Percentiles rank a stretch among this genome's conserved stretches.
Evolutionary conservation across 2,113 vertebrate species (phyloP).

Genomic region (mouse (Mus musculus)): DNA sequence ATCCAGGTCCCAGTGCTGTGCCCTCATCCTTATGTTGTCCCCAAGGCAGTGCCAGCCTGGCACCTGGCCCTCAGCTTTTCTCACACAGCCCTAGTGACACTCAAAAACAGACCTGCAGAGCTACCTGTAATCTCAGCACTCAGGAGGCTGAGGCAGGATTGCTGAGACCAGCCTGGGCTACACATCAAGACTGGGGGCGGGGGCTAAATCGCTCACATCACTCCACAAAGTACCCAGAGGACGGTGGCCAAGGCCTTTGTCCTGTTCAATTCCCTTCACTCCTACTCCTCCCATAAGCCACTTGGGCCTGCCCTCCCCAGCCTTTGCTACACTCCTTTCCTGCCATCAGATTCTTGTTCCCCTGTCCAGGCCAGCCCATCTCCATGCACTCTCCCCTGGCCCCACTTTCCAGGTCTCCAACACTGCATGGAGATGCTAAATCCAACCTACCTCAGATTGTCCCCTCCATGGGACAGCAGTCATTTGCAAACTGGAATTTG

Average conservation of each 20-base stretch:
- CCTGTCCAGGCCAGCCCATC: neutral
- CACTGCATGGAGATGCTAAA: neutral
- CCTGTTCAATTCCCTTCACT: neutral
- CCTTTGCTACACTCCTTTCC: too few species aligned
- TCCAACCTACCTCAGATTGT: neutral
- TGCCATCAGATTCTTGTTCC: neutral
- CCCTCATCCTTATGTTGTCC: too few species aligned
- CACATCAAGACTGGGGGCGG: neutral
- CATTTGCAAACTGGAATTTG: neutral
- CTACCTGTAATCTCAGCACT: neutral
- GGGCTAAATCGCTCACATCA: neutral
- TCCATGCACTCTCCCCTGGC: neutral
- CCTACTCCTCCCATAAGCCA: neutral
- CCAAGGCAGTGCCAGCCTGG: fast-evolving
- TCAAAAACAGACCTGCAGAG: neutral
- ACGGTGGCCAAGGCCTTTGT: neutral
- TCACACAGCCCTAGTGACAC: neutral
- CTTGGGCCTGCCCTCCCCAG: neutral
- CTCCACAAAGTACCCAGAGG: neutral
- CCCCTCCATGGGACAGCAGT: neutral
- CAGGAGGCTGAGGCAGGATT: neutral
- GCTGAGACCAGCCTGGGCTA: neutral
- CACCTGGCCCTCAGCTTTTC: neutral
- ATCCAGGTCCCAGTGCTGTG: too few species aligned
- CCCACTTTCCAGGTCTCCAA: neutral